phyloP scores from a whole-genome alignment of 2,113 vertebrate genomes.

The Tursiops truncatus region DNA sequence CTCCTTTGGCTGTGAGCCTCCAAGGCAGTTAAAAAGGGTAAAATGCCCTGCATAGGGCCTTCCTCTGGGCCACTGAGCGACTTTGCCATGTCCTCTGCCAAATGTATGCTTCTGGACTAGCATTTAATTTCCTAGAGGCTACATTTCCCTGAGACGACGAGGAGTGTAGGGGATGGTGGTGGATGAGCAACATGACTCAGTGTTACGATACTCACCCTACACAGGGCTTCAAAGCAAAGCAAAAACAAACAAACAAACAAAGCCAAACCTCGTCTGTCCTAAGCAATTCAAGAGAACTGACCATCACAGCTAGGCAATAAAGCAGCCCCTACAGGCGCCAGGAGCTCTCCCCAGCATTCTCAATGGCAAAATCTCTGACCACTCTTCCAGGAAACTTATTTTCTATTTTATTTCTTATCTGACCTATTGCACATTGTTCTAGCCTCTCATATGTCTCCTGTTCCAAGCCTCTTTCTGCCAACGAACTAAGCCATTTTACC shows the following conservation, averaged over 20 bases:
- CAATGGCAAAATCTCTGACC: not conserved
- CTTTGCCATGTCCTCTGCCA: not conserved
- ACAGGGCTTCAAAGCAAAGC: not conserved
- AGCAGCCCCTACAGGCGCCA: not conserved
- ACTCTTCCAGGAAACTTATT: not conserved
- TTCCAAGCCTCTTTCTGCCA: not conserved
- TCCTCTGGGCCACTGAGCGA: not conserved
- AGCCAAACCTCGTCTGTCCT: not conserved
- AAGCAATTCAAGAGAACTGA: not conserved
- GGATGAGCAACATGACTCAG: not conserved
- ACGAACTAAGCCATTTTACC: not conserved
- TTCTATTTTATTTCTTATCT: not conserved
- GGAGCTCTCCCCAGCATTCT: not conserved
- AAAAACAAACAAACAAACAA: not conserved
- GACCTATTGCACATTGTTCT: not conserved
- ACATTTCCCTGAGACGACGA: not conserved
- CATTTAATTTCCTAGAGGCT: not conserved
- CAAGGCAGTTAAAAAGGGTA: not conserved
- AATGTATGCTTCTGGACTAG: not conserved
- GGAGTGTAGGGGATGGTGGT: not conserved
- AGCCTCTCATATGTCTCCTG: not conserved
- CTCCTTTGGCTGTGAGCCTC: not conserved
- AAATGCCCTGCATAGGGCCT: too few species aligned
- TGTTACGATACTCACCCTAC: too few species aligned
- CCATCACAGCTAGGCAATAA: not conserved